Conservation (phyloP, 1,140 invertebrate genomes). For the Lepidurus packardi region DNA sequence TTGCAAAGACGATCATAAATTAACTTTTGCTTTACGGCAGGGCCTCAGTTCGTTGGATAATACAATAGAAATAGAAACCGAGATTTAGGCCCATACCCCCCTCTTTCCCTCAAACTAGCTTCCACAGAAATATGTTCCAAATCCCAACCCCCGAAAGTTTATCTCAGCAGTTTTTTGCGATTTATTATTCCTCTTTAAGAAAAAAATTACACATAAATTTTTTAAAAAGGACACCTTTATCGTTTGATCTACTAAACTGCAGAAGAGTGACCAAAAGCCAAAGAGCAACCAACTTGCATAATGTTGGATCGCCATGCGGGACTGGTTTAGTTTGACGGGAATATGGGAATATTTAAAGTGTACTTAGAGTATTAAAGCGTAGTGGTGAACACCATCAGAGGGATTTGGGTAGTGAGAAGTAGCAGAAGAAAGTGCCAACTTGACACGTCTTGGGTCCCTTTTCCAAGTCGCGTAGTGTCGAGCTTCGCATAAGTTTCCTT, state of each 20-base stretch:
- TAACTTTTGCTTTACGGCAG: background rate
- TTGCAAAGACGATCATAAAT: background rate
- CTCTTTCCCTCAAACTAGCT: background rate
- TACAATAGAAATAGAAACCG: background rate
- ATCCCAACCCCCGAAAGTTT: too few species aligned
- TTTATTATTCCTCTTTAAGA: too few species aligned
- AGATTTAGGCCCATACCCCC: background rate
- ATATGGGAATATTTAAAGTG: background rate
- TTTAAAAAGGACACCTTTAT: too few species aligned
- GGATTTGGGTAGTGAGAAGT: background rate
- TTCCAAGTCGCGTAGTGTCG: background rate
- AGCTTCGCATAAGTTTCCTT: background rate
- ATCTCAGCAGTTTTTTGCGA: too few species aligned
- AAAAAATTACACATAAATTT: too few species aligned
- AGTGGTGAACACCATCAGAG: background rate
- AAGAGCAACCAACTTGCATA: too few species aligned
- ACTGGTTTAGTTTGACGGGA: background rate
- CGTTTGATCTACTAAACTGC: too few species aligned
- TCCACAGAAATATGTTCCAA: too few species aligned
- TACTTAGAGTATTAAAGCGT: background rate
- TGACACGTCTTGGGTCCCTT: background rate
- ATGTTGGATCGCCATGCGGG: background rate
- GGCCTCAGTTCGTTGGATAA: background rate
- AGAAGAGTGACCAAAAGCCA: too few species aligned
- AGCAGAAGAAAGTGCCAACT: slow-evolving; percentile 12